Evolutionary conservation across 2,113 vertebrate genomes (phyloP), one percentile per base, ranked within the genome.

Genomic region (Dendrocopos noguchii): DNA sequence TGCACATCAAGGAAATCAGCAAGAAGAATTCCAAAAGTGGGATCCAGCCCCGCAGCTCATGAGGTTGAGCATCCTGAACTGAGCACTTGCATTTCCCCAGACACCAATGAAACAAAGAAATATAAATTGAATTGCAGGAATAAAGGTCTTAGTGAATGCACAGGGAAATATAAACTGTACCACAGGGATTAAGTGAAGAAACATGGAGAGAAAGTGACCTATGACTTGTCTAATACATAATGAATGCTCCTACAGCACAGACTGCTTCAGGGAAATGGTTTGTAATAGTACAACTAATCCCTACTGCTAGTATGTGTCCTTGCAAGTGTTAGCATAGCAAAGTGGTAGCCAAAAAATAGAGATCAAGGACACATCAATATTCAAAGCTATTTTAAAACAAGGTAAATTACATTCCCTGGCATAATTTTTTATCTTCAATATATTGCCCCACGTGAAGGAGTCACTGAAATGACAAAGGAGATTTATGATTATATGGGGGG

Each of bases 251-350:
- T 66, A 87, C 33, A 82, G 52, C 31, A 89, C n/a, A 22, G 66
- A 63, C 24, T 73, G 28, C 64, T 90, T 91, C 72, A 84, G 81
- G 39, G 66, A 93, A 94, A 92, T 31, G 5, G 21, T 87, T 87
- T 89, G 57, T 57, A 71, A 89, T 12, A 52, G 81, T 74, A 94
- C 87, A 92, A 68, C 61, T 91, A 85, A 87, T 91, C 61, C 81
- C 88, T 74, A 12, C 71, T 93, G 59, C 80, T 60, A 78, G 39
- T 34, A 42, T 59, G 24, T 66, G 88, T 80, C 76, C 61, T 74
- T 93, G 77, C 65, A 86, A 91, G 67, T 52, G 57, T 73, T 80
- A 72, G 67, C 59, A 53, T 28, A 95, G 85, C 60, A 68, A 81
- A 82, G 81, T 1, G 1, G 64, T 74, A 94, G 76, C 52, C 47